Evolutionary conservation across 92 coral and sea anemone species (phyloP).

Genomic region (Siderastrea radians): DNA sequence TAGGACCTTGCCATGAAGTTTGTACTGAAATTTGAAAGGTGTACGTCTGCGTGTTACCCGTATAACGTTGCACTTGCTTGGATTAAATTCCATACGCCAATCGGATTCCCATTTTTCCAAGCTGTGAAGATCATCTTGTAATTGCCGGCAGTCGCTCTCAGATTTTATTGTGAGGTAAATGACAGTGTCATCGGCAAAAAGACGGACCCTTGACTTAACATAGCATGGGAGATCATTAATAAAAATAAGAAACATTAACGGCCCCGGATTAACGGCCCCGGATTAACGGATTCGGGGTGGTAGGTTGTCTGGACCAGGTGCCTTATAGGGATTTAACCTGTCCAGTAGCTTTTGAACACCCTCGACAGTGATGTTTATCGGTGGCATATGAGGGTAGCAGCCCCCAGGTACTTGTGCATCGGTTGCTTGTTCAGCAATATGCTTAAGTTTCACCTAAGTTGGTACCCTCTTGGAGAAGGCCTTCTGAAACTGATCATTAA

Average conservation of each 20-base stretch:
- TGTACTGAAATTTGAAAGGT: slow-evolving; percentile 18
- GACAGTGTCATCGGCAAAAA: slow-evolving; percentile 29
- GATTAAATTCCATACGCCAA: slow-evolving; percentile 22
- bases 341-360: neutral
- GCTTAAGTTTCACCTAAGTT: too few relatives aligned
- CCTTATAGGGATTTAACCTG: neutral
- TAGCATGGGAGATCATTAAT: slow-evolving; percentile 18
- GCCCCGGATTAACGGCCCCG: too few relatives aligned
- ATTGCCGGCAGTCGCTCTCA: slow-evolving; percentile 16
- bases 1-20: neutral
- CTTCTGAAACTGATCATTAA: too few relatives aligned
- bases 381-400: slow-evolving; percentile 32
- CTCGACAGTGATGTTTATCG: slow-evolving; percentile 22
- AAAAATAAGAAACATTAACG: neutral
- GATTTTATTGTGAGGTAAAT: slow-evolving; percentile 16
- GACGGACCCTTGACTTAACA: slow-evolving; percentile 20
- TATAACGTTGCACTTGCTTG: slow-evolving; percentile 23
- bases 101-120: slow-evolving; percentile 6
- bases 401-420: neutral
- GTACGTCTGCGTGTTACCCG: slow-evolving; percentile 7
- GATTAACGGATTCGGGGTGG: slow-evolving; percentile 5
- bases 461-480: too few relatives aligned
- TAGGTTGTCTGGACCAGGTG: slow-evolving; percentile 20
- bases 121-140: too few relatives aligned
- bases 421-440: neutral